Conservation (phyloP, 1,140 invertebrate genomes). For the Paramacrobiotus metropolitanus region DNA sequence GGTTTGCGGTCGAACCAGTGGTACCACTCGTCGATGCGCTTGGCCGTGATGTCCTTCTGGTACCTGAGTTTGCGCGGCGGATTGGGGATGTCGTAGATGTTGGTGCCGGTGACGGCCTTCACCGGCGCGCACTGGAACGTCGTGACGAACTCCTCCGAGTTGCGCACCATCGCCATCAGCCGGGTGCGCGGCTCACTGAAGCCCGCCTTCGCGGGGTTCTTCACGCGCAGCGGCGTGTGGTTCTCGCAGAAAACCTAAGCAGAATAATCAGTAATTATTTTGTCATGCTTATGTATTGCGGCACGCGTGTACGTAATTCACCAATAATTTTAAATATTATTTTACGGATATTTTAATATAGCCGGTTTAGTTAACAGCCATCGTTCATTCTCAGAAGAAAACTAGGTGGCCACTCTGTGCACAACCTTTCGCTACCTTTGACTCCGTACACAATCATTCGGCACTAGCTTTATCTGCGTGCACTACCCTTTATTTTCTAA, state of each 20-base stretch:
- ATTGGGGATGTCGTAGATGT: not conserved
- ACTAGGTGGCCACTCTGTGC: too few species aligned
- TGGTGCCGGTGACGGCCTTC: not conserved
- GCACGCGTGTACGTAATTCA: too few species aligned
- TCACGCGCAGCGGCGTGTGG: not conserved
- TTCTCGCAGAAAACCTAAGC: not conserved
- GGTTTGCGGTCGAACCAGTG: slow-evolving; percentile 1
- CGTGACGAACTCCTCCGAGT: slow-evolving; percentile 1
- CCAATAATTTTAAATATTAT: too few species aligned
- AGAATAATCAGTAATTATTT: not conserved
- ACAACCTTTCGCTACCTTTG: too few species aligned
- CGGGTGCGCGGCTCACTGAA: not conserved
- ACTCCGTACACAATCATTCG: too few species aligned
- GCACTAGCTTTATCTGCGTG: too few species aligned
- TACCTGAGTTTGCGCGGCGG: not conserved
- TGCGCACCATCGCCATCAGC: not conserved
- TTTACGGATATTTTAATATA: too few species aligned
- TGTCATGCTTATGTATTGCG: too few species aligned
- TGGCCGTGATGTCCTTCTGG: not conserved
- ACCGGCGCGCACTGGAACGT: not conserved
- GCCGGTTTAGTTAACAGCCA: too few species aligned
- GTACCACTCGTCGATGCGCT: slow-evolving; percentile 3
- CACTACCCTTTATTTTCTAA: too few species aligned
- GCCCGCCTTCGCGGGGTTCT: not conserved
- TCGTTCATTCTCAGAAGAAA: too few species aligned